These are phyloP conservation scores for Peromyscus eremicus DNA, from an alignment of 2,797 vertebrate genomes.

Conservation along the genomic window DNA sequence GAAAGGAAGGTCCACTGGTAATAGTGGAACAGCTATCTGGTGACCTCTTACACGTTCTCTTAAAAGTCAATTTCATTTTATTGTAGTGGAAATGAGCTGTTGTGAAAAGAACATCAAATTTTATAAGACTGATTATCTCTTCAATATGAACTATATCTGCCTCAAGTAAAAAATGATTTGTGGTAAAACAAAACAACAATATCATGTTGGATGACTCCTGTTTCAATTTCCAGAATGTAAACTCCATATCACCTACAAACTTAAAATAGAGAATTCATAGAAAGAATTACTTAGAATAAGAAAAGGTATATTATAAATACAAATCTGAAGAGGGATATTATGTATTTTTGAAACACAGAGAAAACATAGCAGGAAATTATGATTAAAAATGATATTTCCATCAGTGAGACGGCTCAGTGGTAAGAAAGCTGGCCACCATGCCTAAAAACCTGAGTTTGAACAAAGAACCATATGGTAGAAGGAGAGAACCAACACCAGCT, in stretches of 20 bases:
- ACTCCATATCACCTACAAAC: background rate
- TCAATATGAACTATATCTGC: background rate
- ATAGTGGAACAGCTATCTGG: background rate
- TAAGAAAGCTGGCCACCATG: too few relatives aligned
- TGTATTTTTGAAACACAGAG: background rate
- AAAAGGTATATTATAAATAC: background rate
- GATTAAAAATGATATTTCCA: background rate
- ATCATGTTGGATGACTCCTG: background rate
- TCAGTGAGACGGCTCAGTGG: too few relatives aligned
- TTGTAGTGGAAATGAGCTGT: background rate
- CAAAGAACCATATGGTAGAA: background rate
- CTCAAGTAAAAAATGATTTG: constrained; percentile 1
- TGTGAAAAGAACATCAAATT: constrained; percentile 57
- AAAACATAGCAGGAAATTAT: constrained; percentile 17
- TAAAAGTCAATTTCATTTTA: constrained; percentile 59
- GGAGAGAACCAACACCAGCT: background rate
- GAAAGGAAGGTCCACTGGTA: background rate
- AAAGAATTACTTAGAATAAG: constrained; percentile 16
- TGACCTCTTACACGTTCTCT: background rate
- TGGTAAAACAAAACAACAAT: constrained; percentile 15
- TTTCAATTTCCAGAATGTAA: background rate
- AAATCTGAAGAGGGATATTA: background rate
- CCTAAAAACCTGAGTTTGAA: background rate
- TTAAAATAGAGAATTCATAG: background rate
- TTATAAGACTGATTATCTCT: constrained; percentile 61